phyloP scores from a whole-genome alignment of 2,113 vertebrate genomes.

The Charina bottae region DNA sequence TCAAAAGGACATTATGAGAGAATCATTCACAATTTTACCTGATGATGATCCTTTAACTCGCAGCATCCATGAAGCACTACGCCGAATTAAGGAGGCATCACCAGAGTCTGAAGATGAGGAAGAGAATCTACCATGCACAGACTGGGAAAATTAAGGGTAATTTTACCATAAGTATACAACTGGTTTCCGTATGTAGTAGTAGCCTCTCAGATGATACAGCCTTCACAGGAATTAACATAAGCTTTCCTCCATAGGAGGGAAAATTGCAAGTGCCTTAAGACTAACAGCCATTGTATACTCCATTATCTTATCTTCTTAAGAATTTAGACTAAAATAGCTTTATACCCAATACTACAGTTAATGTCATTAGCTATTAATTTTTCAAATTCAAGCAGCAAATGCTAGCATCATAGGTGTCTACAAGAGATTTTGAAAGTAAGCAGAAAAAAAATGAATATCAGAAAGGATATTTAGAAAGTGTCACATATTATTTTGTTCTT shows the following conservation, averaged over 20 bases:
- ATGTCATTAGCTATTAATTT: not conserved
- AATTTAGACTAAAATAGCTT: not conserved
- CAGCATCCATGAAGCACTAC: slow-evolving; percentile 96
- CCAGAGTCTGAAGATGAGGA: slow-evolving; percentile 97
- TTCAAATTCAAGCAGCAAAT: not conserved
- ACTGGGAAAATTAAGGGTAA: slow-evolving; percentile 90
- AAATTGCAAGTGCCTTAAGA: not conserved
- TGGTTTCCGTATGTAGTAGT: slow-evolving; percentile 10
- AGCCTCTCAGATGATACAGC: slow-evolving; percentile 17
- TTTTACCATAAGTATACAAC: slow-evolving; percentile 26
- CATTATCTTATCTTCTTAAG: not conserved
- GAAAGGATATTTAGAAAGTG: not conserved
- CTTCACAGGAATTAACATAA: slow-evolving; percentile 20
- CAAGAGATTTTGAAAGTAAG: not conserved
- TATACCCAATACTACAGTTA: not conserved
- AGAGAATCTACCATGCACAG: slow-evolving; percentile 88
- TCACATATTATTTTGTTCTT: not conserved
- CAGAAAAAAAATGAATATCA: not conserved
- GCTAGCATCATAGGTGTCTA: not conserved
- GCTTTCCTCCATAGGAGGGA: slow-evolving; percentile 15
- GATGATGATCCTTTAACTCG: slow-evolving; percentile 92
- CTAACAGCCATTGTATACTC: not conserved
- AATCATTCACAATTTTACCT: slow-evolving; percentile 79
- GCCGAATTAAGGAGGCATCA: slow-evolving; percentile 96
- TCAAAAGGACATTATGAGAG: slow-evolving; percentile 84